phyloP scores from a whole-genome alignment of 2,113 vertebrate genomes.

The Podilymbus podiceps region DNA sequence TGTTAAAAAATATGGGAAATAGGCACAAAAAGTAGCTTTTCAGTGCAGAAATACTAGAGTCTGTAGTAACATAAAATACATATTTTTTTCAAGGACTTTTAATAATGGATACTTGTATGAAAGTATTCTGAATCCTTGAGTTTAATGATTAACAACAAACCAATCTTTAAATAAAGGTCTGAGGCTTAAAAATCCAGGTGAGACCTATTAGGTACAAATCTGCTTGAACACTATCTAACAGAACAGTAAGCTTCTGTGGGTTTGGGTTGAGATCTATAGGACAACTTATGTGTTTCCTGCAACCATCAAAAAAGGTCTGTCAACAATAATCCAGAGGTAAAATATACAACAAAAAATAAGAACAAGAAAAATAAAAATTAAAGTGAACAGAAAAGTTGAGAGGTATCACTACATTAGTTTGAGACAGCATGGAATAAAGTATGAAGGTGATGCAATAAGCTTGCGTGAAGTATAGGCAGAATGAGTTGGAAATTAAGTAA shows the following conservation, averaged over 20 bases:
- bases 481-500: neutral
- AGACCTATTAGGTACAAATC: neutral
- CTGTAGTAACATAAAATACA: neutral
- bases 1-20: neutral
- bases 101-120: neutral
- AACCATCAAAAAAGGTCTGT: neutral
- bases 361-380: neutral
- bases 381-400: neutral
- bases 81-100: neutral
- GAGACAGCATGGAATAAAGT: neutral
- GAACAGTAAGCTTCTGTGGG: neutral
- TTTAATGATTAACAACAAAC: neutral
- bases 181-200: neutral
- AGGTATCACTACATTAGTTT: neutral
- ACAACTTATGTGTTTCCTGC: neutral
- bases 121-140: neutral
- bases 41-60: neutral
- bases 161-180: neutral
- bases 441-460: neutral
- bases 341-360: neutral
- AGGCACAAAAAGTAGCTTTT: neutral
- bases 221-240: neutral
- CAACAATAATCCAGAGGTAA: neutral
- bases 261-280: neutral
- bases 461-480: neutral